Evolutionary conservation across 2,797 vertebrate genomes (phyloP).

Genomic region (Xerus rutilus): DNA sequence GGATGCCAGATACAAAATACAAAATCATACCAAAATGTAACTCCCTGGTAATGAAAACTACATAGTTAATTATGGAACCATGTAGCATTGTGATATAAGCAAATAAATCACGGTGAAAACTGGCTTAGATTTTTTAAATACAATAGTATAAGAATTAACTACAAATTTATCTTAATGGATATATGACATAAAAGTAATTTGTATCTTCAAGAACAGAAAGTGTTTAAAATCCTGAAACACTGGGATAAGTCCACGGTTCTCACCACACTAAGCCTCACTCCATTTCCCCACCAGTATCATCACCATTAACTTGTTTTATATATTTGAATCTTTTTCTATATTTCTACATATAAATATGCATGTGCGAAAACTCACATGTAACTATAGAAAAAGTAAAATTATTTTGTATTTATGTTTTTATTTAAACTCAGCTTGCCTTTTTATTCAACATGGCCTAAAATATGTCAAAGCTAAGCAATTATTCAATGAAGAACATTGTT

Average conservation of each 20-base stretch:
- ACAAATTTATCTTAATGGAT: background rate
- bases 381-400: background rate
- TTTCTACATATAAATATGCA: background rate
- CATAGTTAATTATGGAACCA: background rate
- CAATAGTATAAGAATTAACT: background rate
- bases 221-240: background rate
- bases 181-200: background rate
- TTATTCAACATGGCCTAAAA: background rate
- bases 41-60: background rate
- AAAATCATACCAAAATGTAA: background rate
- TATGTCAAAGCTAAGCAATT: background rate
- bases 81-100: background rate
- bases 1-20: background rate
- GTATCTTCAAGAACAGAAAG: background rate
- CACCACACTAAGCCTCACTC: background rate
- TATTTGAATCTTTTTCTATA: background rate
- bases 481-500: background rate
- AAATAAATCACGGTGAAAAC: background rate
- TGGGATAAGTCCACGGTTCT: background rate
- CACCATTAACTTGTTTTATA: background rate
- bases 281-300: background rate
- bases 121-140: background rate
- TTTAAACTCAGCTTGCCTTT: background rate
- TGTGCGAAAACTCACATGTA: background rate
- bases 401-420: background rate